A percentile compares a stretch with the other conserved stretches of the same genome.
phyloP scores from a whole-genome alignment of 2,797 vertebrate genomes.

The Molossus molossus region DNA sequence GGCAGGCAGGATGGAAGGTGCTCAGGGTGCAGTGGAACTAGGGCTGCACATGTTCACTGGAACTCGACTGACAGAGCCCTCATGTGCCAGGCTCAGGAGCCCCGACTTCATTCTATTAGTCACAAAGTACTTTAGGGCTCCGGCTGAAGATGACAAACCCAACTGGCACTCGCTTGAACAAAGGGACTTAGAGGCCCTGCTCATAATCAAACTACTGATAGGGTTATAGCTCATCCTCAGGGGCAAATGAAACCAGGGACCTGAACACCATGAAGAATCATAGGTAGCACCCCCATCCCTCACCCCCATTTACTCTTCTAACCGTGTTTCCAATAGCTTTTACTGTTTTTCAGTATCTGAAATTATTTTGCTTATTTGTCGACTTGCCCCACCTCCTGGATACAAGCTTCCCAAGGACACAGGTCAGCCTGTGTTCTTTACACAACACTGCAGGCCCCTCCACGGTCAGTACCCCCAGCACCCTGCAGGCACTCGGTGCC shows the following conservation, averaged over 20 bases:
- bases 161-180: not conserved
- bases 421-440: not conserved
- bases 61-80: not conserved
- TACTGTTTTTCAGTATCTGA: not conserved
- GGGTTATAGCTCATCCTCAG: not conserved
- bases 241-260: not conserved
- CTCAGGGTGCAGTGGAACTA: not conserved
- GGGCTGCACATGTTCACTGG: too few species aligned
- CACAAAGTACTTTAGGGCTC: not conserved
- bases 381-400: not conserved
- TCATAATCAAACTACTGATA: not conserved
- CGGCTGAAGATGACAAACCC: not conserved
- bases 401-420: not conserved
- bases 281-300: not conserved
- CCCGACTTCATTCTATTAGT: not conserved
- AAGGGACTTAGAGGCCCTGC: not conserved
- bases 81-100: not conserved
- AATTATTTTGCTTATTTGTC: not conserved
- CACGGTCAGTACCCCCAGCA: not conserved
- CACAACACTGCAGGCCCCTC: not conserved
- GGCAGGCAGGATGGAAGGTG: not conserved
- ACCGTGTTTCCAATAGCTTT: not conserved
- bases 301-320: not conserved
- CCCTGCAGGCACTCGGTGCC: not conserved
- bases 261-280: not conserved